phyloP scores from a whole-genome alignment of 2,113 vertebrate genomes.

The Coregonus clupeaformis region DNA sequence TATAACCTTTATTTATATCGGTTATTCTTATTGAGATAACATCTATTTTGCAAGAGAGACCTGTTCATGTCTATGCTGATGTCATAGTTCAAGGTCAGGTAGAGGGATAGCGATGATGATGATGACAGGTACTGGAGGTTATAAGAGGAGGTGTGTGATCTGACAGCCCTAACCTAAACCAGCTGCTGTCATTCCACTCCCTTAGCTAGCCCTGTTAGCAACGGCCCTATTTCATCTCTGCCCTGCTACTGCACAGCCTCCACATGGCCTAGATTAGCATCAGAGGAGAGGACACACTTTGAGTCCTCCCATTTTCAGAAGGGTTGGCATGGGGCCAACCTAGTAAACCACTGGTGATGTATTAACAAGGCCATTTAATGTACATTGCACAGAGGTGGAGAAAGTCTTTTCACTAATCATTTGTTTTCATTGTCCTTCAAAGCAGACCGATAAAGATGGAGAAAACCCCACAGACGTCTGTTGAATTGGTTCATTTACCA shows the following conservation, averaged over 20 bases:
- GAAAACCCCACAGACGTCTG: too few species aligned
- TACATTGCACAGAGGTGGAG: constrained; percentile 35
- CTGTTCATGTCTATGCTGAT: neutral
- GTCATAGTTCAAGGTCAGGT: neutral
- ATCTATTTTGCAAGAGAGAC: too few species aligned
- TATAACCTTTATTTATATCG: too few species aligned
- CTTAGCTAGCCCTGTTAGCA: neutral
- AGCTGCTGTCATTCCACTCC: neutral
- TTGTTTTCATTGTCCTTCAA: constrained; percentile 13
- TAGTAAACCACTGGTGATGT: constrained; percentile 39
- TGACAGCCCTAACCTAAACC: neutral
- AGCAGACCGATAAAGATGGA: neutral
- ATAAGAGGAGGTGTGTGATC: neutral
- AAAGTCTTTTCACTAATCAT: constrained; percentile 29
- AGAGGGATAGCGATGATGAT: neutral
- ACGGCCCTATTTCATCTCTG: neutral
- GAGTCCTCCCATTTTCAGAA: constrained; percentile 49
- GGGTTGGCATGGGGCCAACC: constrained; percentile 41
- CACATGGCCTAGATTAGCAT: constrained; percentile 40
- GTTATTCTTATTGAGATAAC: too few species aligned
- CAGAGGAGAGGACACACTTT: constrained; percentile 51
- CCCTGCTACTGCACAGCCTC: neutral
- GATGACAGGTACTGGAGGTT: neutral
- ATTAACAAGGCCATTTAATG: constrained; percentile 31
- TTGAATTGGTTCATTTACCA: too few species aligned